Conservation (phyloP, 2,113 vertebrate species). For the Thomomys bottae region DNA sequence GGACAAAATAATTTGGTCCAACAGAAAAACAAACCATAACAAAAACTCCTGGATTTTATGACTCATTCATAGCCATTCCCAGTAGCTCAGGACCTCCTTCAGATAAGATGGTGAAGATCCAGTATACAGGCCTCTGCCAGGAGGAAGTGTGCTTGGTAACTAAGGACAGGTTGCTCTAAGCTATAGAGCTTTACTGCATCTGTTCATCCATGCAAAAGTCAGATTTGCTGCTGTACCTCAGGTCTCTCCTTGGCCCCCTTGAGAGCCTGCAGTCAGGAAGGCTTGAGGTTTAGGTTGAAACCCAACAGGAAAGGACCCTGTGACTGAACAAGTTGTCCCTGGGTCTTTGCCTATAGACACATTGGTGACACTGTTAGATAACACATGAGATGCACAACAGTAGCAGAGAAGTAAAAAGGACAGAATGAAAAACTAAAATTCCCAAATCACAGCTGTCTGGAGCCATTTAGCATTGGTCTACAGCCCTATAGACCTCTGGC, state of each 20-base stretch:
- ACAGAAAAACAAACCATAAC: conserved; percentile 38
- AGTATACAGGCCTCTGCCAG: background rate
- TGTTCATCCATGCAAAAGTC: background rate
- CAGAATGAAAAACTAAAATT: background rate
- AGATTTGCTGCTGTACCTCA: background rate
- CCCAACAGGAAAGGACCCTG: background rate
- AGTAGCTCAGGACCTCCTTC: background rate
- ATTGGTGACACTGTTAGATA: background rate
- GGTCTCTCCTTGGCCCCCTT: background rate
- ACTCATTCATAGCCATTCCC: background rate
- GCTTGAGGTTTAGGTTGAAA: background rate
- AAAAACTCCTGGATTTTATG: background rate
- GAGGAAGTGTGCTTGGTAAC: background rate
- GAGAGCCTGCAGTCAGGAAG: background rate
- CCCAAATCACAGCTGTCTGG: background rate
- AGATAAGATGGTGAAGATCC: background rate
- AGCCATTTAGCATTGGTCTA: conserved; percentile 6
- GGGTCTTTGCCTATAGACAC: background rate
- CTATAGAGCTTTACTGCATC: background rate
- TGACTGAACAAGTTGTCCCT: background rate
- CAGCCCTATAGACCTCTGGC: background rate
- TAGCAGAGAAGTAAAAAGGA: conserved; percentile 2
- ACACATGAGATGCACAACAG: background rate
- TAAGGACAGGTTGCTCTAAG: background rate
- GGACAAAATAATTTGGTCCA: conserved; percentile 46